Conservation (phyloP, 2,113 vertebrate species). For the Echinops telfairi region DNA sequence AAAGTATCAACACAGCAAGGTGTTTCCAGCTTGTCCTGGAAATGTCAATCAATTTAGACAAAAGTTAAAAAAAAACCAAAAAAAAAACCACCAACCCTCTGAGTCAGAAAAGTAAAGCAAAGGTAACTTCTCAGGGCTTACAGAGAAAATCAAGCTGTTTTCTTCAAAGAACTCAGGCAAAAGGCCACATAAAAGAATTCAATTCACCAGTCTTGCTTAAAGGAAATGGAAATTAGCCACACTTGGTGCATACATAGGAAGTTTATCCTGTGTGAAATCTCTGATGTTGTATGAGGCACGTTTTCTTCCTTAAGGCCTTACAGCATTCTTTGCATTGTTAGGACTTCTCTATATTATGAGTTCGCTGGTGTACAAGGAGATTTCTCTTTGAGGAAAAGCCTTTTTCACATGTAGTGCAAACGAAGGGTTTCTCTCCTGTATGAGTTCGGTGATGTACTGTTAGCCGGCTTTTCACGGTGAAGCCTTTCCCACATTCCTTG, state of each 20-base stretch:
- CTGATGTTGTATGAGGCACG: conserved; percentile 13
- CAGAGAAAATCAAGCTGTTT: neutral
- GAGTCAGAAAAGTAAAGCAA: neutral
- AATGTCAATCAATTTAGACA: neutral
- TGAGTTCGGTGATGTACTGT: conserved; percentile 78
- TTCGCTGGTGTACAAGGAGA: conserved; percentile 69
- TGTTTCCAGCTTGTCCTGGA: neutral
- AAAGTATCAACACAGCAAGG: neutral
- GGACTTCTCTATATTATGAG: conserved; percentile 57
- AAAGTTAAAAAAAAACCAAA: neutral
- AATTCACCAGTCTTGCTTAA: neutral
- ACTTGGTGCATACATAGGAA: conserved; percentile 29
- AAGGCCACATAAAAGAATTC: neutral
- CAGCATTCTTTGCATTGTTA: neutral
- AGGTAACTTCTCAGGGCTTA: neutral
- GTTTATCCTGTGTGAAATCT: conserved; percentile 19
- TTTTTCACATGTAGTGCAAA: conserved; percentile 79
- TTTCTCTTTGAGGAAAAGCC: conserved; percentile 74
- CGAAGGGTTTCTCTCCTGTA: conserved; percentile 80
- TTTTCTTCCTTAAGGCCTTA: conserved; percentile 48
- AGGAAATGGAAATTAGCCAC: conserved; percentile 23
- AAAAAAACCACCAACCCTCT: no score
- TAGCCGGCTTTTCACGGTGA: conserved; percentile 78
- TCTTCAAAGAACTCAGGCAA: neutral
- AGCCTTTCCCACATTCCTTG: conserved; percentile 79